These are phyloP conservation scores for Epinephelus malabaricus DNA, from an alignment of 2,797 vertebrate genomes.

Conservation along the genomic window DNA sequence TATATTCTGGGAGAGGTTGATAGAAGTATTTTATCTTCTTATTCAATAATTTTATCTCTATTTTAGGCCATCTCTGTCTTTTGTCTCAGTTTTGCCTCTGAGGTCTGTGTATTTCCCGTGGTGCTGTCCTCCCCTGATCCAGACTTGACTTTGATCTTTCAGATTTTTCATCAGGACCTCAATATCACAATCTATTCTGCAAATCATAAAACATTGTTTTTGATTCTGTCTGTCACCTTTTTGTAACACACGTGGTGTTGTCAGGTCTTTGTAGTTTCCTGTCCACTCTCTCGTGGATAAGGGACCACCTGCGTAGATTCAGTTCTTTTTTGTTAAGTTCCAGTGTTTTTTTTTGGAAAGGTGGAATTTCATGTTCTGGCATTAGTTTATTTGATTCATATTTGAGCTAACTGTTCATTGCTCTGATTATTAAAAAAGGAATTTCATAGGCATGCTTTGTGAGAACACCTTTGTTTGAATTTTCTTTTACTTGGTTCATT, in stretches of 20 bases:
- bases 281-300: conserved; percentile 54
- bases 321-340: conserved; percentile 37
- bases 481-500: conserved; percentile 28
- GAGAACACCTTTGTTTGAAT: conserved; percentile 44
- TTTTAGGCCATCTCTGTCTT: conserved; percentile 16
- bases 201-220: conserved; percentile 51
- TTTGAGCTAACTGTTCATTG: conserved; percentile 66
- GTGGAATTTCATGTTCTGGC: conserved; percentile 42
- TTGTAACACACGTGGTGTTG: conserved; percentile 14
- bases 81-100: conserved; percentile 3
- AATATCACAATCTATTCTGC: conserved; percentile 23
- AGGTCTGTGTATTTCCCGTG: conserved; percentile 33
- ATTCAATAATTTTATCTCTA: conserved; percentile 20
- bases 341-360: conserved; percentile 33
- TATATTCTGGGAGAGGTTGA: neutral
- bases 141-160: conserved; percentile 51
- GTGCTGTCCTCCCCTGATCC: conserved; percentile 29
- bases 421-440: conserved; percentile 72
- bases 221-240: conserved; percentile 46
- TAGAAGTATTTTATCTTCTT: neutral
- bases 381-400: conserved; percentile 48
- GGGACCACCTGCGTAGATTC: conserved; percentile 49
- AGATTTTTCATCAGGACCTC: conserved; percentile 47
- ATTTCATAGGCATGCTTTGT: conserved; percentile 64
- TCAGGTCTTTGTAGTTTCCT: conserved; percentile 46